Conservation (phyloP, 2,888 invertebrate species). For the Leptopilina syphax region DNA sequence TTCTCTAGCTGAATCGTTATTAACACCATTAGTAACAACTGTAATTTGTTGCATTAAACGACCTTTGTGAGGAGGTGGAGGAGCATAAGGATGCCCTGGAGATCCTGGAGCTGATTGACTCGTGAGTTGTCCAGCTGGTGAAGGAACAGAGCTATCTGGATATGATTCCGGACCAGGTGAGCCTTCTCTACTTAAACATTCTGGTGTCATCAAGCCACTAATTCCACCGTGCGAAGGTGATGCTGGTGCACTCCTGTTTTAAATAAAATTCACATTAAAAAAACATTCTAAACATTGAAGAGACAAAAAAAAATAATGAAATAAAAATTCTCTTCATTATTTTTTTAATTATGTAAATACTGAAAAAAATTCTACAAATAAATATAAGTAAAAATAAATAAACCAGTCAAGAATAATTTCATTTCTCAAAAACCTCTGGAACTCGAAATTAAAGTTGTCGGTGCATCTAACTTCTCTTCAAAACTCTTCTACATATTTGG, state of each 20-base stretch:
- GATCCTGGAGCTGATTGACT: slow-evolving; percentile 83
- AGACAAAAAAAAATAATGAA: slow-evolving; percentile 28
- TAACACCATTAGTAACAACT: slow-evolving; percentile 74
- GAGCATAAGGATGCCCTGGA: slow-evolving; percentile 78
- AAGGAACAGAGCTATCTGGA: slow-evolving; percentile 79
- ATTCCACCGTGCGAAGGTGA: slow-evolving; percentile 95
- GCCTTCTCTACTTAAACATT: slow-evolving; percentile 92
- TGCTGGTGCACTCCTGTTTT: slow-evolving; percentile 91
- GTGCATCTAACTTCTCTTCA: slow-evolving; percentile 28
- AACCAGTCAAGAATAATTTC: slow-evolving; percentile 8
- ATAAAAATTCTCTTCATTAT: background rate
- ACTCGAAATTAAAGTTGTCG: slow-evolving; percentile 17
- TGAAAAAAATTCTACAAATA: too few species aligned
- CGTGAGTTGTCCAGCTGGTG: slow-evolving; percentile 77
- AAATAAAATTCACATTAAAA: background rate
- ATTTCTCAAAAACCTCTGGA: slow-evolving; percentile 22
- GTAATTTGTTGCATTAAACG: slow-evolving; percentile 75
- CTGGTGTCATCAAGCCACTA: slow-evolving; percentile 90
- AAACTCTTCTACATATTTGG: slow-evolving; percentile 17
- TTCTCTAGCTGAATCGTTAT: slow-evolving; percentile 71
- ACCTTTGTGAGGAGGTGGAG: slow-evolving; percentile 70
- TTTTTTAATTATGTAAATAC: too few species aligned
- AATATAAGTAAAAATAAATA: too few species aligned
- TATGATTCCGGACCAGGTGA: slow-evolving; percentile 90
- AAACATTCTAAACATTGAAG: background rate